Evolutionary conservation across 2,113 vertebrate genomes (phyloP).

Genomic region (Axis porcinus): DNA sequence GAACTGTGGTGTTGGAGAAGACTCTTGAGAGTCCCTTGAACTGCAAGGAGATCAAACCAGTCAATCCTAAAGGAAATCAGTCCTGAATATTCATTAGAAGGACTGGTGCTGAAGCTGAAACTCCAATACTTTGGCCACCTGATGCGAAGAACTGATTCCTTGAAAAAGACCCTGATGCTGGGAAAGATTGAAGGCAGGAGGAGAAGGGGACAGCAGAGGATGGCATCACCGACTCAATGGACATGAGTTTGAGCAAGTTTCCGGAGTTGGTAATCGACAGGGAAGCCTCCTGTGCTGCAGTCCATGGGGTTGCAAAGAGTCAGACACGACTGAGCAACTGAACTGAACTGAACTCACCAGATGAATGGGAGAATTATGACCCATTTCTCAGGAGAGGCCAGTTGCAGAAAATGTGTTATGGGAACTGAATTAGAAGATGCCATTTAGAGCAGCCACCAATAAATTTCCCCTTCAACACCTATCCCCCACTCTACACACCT

Average conservation of each 20-base stretch:
- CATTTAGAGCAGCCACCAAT: neutral
- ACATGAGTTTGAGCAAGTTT: neutral
- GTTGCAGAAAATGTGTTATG: neutral
- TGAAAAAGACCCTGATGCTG: neutral
- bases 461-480: neutral
- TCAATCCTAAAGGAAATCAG: neutral
- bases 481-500: too few species aligned
- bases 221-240: neutral
- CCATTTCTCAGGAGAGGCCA: neutral
- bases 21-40: neutral
- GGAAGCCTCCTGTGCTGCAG: neutral
- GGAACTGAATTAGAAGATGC: neutral
- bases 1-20: neutral
- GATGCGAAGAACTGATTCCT: neutral
- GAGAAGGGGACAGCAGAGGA: neutral
- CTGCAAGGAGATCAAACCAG: neutral
- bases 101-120: neutral
- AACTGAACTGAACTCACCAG: neutral
- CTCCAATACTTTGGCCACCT: neutral
- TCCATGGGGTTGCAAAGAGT: neutral
- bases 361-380: neutral
- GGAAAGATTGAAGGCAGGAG: neutral
- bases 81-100: neutral
- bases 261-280: fast-evolving
- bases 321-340: neutral